These are phyloP conservation scores for Syngnathus floridae DNA, from an alignment of 2,113 vertebrate genomes.

Conservation along the genomic window DNA sequence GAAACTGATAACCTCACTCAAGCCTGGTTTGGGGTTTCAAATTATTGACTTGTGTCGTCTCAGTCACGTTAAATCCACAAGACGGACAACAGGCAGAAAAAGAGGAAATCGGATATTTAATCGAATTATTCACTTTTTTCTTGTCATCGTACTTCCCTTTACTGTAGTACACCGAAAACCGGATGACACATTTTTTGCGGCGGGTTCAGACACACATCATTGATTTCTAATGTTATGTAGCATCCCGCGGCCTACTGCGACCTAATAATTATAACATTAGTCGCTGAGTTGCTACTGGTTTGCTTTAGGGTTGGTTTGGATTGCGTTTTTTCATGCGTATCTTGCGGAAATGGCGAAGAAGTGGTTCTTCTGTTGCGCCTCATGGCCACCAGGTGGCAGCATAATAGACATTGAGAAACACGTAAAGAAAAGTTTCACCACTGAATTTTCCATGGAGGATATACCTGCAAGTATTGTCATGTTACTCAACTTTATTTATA, in stretches of 20 bases:
- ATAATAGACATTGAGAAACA: too few relatives aligned
- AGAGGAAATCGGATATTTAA: background rate
- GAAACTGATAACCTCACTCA: too few relatives aligned
- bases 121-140: slow-evolving; percentile 50
- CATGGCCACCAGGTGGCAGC: too few relatives aligned
- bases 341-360: too few relatives aligned
- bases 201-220: slow-evolving; percentile 66
- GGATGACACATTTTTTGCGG: slow-evolving; percentile 49
- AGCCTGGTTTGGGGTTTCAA: too few relatives aligned
- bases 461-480: too few relatives aligned
- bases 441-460: too few relatives aligned
- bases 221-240: slow-evolving; percentile 62
- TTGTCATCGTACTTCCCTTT: slow-evolving; percentile 57
- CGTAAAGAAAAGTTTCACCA: too few relatives aligned
- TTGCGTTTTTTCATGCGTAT: too few relatives aligned
- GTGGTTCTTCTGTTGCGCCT: too few relatives aligned
- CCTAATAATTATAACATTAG: slow-evolving; percentile 65
- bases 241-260: slow-evolving; percentile 61
- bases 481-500: too few relatives aligned
- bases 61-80: background rate
- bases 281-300: slow-evolving; percentile 63
- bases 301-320: slow-evolving; percentile 49
- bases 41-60: too few relatives aligned
- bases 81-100: background rate
- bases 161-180: slow-evolving; percentile 64